Percentiles rank a stretch among this genome's conserved stretches.
Conservation (phyloP, 2,888 invertebrate genomes). For the Alloscopus bannaensis region DNA sequence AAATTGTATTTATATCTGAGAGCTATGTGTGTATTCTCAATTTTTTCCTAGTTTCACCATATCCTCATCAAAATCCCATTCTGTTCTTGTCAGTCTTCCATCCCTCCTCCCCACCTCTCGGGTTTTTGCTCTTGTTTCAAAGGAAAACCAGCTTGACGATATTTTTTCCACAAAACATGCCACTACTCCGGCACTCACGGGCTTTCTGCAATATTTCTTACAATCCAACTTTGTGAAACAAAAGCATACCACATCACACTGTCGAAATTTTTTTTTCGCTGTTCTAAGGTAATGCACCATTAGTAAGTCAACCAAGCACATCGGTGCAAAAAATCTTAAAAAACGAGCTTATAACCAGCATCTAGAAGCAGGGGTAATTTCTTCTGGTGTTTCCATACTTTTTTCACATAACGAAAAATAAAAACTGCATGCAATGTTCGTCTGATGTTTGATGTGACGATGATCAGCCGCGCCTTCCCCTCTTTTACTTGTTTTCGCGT, state of each 20-base stretch:
- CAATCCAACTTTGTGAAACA: not conserved
- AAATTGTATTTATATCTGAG: too few relatives aligned
- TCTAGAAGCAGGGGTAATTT: conserved; percentile 12
- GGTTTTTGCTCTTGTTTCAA: not conserved
- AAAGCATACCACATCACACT: too few relatives aligned
- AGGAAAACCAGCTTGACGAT: not conserved
- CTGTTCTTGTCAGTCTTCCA: conserved; percentile 26
- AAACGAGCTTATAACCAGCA: not conserved
- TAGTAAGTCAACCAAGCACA: conserved; percentile 29
- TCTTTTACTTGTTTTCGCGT: conserved; percentile 13
- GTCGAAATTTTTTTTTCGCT: too few relatives aligned
- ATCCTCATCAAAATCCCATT: conserved; percentile 48
- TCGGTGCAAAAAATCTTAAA: not conserved
- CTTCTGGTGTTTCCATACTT: conserved; percentile 20
- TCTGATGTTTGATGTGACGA: conserved; percentile 13
- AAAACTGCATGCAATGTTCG: conserved; percentile 1
- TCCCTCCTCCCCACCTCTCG: not conserved
- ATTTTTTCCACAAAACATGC: not conserved
- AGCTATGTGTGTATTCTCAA: not conserved
- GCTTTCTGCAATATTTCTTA: too few relatives aligned
- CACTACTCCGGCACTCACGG: too few relatives aligned
- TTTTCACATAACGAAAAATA: not conserved
- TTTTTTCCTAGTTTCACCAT: conserved; percentile 8
- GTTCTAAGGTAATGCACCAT: conserved; percentile 13
- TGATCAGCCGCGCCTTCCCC: conserved; percentile 40